Evolutionary conservation across 1,140 invertebrate genomes (phyloP).

Genomic region (Megalonaias nervosa): DNA sequence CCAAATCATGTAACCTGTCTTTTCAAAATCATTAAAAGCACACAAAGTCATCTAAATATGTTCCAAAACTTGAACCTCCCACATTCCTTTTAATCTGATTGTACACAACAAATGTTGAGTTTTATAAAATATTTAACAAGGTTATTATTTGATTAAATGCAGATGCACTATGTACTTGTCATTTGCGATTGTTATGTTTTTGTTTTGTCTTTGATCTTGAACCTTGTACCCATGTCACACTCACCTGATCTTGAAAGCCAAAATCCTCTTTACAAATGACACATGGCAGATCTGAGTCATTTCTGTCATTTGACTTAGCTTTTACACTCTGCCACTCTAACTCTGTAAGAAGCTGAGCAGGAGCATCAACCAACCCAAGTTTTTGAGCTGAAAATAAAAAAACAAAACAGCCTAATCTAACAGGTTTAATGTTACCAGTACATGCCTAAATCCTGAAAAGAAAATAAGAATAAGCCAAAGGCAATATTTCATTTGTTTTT

Average conservation of each 20-base stretch:
- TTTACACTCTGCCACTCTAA: constrained; percentile 66
- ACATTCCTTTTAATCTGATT: no score
- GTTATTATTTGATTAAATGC: no score
- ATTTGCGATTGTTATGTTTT: no score
- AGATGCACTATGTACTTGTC: no score
- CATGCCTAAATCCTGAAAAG: not conserved
- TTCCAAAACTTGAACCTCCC: no score
- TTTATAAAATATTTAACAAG: no score
- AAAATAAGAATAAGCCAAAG: not conserved
- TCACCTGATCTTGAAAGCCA: constrained; percentile 66
- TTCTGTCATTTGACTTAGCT: constrained; percentile 61
- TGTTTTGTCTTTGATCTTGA: no score
- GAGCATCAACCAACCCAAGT: constrained; percentile 65
- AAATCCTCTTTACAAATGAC: constrained; percentile 72
- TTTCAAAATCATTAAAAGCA: no score
- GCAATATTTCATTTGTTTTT: no score
- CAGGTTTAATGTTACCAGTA: not conserved
- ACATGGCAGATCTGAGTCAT: constrained; percentile 69
- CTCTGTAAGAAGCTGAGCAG: constrained; percentile 58
- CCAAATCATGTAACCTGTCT: no score
- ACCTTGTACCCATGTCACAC: not conserved
- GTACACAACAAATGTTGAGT: no score
- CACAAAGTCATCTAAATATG: no score
- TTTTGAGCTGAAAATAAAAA: constrained; percentile 63
- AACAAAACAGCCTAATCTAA: not conserved